Evolutionary conservation across 2,888 invertebrate species (phyloP).

Genomic region (Serrognathus titanus): DNA sequence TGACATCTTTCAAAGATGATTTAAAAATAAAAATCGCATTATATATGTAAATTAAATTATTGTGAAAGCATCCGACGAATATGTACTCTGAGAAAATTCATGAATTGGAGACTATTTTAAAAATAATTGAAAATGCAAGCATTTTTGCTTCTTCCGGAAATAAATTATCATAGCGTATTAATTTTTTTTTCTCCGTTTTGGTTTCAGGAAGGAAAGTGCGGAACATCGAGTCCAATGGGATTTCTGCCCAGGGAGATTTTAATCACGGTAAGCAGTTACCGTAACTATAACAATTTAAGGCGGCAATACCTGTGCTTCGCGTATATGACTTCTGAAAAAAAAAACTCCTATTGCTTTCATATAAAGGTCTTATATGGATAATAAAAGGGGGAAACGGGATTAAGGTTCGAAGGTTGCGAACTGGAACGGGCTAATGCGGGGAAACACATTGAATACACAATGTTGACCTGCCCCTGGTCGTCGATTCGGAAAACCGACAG

Average conservation of each 20-base stretch:
- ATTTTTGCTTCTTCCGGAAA: no score
- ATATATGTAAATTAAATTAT: no score
- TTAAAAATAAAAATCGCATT: no score
- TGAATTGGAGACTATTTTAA: no score
- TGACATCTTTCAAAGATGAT: no score
- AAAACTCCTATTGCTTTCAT: conserved; percentile 40
- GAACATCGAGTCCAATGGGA: conserved; percentile 47
- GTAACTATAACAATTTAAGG: conserved; percentile 34
- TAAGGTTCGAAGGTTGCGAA: conserved; percentile 45
- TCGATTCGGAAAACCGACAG: conserved; percentile 4
- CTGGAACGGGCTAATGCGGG: conserved; percentile 44
- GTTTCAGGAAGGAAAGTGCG: conserved; percentile 47
- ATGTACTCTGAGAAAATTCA: no score
- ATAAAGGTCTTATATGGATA: conserved; percentile 46
- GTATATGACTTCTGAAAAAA: conserved; percentile 28
- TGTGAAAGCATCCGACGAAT: no score
- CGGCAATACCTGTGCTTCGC: conserved; percentile 26
- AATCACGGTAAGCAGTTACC: conserved; percentile 48
- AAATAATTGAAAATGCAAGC: no score
- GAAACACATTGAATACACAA: conserved; percentile 47
- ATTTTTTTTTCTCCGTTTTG: conserved; percentile 5
- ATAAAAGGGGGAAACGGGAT: conserved; percentile 47
- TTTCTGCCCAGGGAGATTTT: conserved; percentile 48
- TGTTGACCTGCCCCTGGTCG: conserved; percentile 35
- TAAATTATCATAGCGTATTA: no score